Evolutionary conservation across 2,797 vertebrate genomes (phyloP).

Genomic region (Gadopsis marmoratus): DNA sequence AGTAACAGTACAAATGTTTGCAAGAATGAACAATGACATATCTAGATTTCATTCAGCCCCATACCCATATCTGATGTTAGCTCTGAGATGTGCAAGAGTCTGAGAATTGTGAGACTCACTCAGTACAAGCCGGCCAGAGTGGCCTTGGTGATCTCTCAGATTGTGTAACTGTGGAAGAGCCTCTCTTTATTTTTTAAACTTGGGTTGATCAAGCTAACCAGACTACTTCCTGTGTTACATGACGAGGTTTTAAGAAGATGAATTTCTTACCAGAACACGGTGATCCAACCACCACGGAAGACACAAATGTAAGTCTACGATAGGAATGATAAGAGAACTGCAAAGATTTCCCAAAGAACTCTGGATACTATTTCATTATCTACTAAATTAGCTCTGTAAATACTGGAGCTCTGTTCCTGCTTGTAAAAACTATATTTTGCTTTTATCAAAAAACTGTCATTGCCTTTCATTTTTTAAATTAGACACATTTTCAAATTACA

Average conservation of each 20-base stretch:
- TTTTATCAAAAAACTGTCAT: neutral
- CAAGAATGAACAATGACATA: constrained; percentile 17
- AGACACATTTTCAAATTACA: neutral
- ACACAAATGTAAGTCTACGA: too few relatives aligned
- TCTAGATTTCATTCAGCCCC: neutral
- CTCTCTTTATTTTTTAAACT: neutral
- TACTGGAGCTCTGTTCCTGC: neutral
- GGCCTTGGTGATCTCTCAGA: neutral
- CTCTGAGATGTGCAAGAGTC: constrained; percentile 14
- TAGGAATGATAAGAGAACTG: neutral
- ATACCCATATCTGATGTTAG: neutral
- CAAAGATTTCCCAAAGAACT: neutral
- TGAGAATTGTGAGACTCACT: constrained; percentile 18
- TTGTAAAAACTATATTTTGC: constrained; percentile 3
- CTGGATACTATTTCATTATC: neutral
- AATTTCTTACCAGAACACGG: neutral
- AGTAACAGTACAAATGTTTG: neutral
- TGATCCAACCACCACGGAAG: neutral
- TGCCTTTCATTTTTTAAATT: neutral
- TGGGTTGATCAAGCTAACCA: neutral
- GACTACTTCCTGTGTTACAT: neutral
- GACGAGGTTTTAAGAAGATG: neutral
- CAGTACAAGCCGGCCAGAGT: neutral
- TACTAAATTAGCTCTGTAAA: neutral
- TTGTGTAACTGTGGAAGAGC: too few relatives aligned